Percentiles rank a stretch among this genome's conserved stretches.
phyloP scores from a whole-genome alignment of 2,797 vertebrate species.

The Falco concolor region DNA sequence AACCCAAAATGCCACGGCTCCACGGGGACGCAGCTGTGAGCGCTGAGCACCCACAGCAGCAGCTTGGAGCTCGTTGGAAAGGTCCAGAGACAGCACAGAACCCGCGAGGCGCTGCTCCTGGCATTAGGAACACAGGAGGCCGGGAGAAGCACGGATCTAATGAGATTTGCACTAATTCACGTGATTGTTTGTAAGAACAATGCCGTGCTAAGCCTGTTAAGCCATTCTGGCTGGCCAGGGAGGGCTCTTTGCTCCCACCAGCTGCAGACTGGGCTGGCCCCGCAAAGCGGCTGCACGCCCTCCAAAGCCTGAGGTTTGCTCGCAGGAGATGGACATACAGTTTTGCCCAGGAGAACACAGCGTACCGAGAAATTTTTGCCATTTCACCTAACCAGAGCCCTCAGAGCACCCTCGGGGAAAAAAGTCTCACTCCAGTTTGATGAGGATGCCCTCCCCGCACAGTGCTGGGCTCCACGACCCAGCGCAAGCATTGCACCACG shows the following conservation, averaged over 20 bases:
- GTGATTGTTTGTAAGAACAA: conserved; percentile 30
- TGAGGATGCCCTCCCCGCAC: not conserved
- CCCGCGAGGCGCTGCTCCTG: not conserved
- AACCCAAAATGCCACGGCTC: not conserved
- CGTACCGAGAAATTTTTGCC: not conserved
- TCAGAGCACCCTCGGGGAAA: not conserved
- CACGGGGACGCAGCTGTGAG: fast-evolving
- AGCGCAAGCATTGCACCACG: fast-evolving
- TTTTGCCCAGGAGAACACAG: not conserved
- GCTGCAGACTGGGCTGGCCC: fast-evolving
- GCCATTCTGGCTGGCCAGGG: not conserved
- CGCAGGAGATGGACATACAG: not conserved
- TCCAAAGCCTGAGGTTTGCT: not conserved
- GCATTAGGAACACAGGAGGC: not conserved
- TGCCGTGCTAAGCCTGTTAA: not conserved
- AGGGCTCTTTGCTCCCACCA: not conserved
- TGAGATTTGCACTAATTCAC: conserved; percentile 54
- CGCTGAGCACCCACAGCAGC: not conserved
- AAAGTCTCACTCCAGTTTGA: not conserved
- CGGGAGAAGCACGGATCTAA: not conserved
- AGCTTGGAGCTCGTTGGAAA: not conserved
- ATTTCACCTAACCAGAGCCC: not conserved
- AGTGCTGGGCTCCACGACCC: fast-evolving
- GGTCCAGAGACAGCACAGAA: fast-evolving
- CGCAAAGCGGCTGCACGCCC: fast-evolving